Percentiles rank a stretch among this genome's conserved stretches.
These are phyloP conservation scores for Bothrops jararaca DNA, from an alignment of 2,113 vertebrate genomes.

Conservation along the genomic window DNA sequence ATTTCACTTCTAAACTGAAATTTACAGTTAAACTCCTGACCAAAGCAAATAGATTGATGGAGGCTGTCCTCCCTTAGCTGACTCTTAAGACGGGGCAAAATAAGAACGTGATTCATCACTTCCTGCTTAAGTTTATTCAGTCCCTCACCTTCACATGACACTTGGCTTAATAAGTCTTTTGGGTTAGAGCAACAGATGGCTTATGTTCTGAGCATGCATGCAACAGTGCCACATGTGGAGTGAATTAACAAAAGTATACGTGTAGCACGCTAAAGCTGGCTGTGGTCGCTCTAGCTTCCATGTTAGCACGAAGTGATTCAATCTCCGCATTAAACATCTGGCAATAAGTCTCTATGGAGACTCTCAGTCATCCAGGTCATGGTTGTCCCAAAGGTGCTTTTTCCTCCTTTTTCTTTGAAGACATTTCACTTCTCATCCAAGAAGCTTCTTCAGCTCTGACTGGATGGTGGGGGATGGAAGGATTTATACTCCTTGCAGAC, in stretches of 20 bases:
- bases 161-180: constrained; percentile 11
- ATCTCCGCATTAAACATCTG: background rate
- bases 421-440: too few species aligned
- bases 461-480: too few species aligned
- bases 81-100: background rate
- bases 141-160: rapidly evolving
- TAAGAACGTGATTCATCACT: background rate
- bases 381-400: too few species aligned
- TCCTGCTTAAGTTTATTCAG: background rate
- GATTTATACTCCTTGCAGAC: too few species aligned
- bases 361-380: too few species aligned
- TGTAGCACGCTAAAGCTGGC: constrained; percentile 13
- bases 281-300: background rate
- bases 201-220: background rate
- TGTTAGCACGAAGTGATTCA: background rate
- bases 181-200: constrained; percentile 44
- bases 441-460: too few species aligned
- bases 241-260: background rate
- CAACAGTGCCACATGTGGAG: background rate
- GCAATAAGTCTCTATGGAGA: background rate
- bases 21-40: background rate
- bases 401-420: too few species aligned
- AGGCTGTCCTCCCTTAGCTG: background rate
- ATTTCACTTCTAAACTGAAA: background rate
- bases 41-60: background rate